Base-by-base conservation (phyloP, 2,113 vertebrate species). In the Tenrec ecaudatus region DNA sequence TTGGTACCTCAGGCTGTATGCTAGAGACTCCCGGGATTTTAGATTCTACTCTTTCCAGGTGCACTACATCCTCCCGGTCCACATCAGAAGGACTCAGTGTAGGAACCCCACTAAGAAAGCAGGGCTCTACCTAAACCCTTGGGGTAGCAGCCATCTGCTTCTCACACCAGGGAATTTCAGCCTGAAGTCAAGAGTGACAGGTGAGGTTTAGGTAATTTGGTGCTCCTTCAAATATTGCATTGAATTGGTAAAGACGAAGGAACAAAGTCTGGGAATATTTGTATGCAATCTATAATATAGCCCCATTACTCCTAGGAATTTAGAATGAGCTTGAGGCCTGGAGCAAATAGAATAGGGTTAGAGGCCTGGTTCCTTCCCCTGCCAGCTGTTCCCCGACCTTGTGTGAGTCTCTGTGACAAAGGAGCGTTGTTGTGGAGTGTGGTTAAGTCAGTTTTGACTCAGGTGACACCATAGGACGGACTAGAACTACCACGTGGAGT, bases 351-450 rank as follows among this genome's bases (percentile, higher is more conserved):
- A 68, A 36, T 11, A 9, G 11, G 25, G 23, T 23, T 86, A 38
- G 0, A 86, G 77, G 15, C 47, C 12, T 14, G 47, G 0, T 80
- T 68, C 88, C 1, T 60, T 10, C 22, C 27, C 6, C 89, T 79
- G 75, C 0, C 7, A 8, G 36, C 9, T 36, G 16, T 88, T 80
- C 19, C 84, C 43, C 78, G 73, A 93, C 64, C 20, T 82, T 71
- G 25, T 68, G 92, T 94, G 9, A 14, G 88, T 80, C 10, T 86
- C 27, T 78, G 14, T 73, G 66, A 82, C 69, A 85, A 90, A 88
- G 43, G 16, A 86, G 69, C 38, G 60, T 68, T 90, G n/a, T 53
- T 88, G 69, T 71, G 33, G 33, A n/a, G 69, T 71, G 68, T 9
- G 5, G 17, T 33, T 15, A 33, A 69, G 68, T 69, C 4, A 31